These are phyloP conservation scores for Lepus oiostolus DNA, from an alignment of 2,797 vertebrate species.

Conservation along the genomic window DNA sequence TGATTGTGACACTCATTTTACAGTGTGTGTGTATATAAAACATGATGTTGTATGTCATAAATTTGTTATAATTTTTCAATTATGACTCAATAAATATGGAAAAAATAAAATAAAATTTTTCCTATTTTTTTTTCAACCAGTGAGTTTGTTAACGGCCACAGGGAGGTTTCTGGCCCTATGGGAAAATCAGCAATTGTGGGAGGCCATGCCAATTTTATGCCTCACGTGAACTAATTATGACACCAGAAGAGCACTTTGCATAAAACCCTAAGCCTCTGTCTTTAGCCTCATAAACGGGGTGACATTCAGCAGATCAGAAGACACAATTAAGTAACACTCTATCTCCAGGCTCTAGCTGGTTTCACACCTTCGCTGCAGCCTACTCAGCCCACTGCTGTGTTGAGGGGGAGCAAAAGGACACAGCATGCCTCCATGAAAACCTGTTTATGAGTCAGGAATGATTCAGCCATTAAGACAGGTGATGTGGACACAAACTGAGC, in stretches of 20 bases:
- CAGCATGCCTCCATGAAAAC: background rate
- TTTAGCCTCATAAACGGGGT: background rate
- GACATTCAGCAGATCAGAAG: background rate
- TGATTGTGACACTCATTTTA: background rate
- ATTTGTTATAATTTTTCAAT: background rate
- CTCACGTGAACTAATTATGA: background rate
- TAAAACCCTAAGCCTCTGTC: background rate
- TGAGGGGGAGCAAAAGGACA: too few relatives aligned
- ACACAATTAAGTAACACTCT: background rate
- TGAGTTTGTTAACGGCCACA: background rate
- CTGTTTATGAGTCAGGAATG: background rate
- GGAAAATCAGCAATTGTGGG: background rate
- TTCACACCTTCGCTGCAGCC: background rate
- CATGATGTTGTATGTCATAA: background rate
- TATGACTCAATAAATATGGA: background rate
- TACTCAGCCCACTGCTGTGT: background rate
- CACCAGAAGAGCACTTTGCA: background rate
- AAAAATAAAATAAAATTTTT: background rate
- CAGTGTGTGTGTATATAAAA: too few relatives aligned
- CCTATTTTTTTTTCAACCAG: background rate
- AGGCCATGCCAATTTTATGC: background rate
- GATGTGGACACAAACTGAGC: background rate
- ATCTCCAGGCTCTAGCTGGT: background rate
- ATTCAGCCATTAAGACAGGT: background rate
- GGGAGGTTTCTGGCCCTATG: background rate